Percentiles rank a stretch among this genome's conserved stretches.
Conservation (phyloP, 2,888 invertebrate genomes). For the Aphodius granarius region DNA sequence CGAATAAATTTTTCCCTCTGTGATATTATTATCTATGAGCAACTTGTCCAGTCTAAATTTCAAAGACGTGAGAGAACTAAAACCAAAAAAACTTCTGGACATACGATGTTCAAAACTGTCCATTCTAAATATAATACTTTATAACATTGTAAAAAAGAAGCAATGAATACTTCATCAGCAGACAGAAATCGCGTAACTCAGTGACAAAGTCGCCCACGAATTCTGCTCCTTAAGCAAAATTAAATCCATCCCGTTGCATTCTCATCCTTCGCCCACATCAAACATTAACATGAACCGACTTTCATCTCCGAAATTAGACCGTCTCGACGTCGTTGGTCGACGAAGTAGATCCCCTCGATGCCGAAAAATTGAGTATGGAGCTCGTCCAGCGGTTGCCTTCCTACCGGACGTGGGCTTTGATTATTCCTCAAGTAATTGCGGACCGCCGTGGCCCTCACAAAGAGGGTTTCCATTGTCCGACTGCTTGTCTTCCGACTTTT, state of each 20-base stretch:
- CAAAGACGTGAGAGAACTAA: too few relatives aligned
- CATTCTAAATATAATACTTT: too few relatives aligned
- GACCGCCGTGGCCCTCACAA: conserved; percentile 51
- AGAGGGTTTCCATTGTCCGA: conserved; percentile 45
- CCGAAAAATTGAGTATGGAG: background rate
- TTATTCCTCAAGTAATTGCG: conserved; percentile 51
- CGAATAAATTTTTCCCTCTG: too few relatives aligned
- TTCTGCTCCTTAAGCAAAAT: background rate
- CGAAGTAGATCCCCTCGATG: conserved; percentile 33
- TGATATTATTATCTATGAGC: too few relatives aligned
- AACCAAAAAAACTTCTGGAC: too few relatives aligned
- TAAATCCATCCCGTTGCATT: conserved; percentile 3
- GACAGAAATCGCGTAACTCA: background rate
- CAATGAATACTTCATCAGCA: background rate
- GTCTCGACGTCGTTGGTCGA: conserved; percentile 1
- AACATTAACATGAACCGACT: conserved; percentile 7
- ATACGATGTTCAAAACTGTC: too few relatives aligned
- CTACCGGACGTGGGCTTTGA: conserved; percentile 52
- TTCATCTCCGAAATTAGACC: conserved; percentile 11
- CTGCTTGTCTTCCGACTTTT: conserved; percentile 35
- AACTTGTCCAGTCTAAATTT: too few relatives aligned
- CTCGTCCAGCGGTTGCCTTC: conserved; percentile 40
- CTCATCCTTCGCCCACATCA: conserved; percentile 1
- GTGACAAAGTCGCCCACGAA: background rate
- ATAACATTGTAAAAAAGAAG: too few relatives aligned